Conservation (phyloP, 2,888 invertebrate genomes). For the Sussaba pulchella region DNA sequence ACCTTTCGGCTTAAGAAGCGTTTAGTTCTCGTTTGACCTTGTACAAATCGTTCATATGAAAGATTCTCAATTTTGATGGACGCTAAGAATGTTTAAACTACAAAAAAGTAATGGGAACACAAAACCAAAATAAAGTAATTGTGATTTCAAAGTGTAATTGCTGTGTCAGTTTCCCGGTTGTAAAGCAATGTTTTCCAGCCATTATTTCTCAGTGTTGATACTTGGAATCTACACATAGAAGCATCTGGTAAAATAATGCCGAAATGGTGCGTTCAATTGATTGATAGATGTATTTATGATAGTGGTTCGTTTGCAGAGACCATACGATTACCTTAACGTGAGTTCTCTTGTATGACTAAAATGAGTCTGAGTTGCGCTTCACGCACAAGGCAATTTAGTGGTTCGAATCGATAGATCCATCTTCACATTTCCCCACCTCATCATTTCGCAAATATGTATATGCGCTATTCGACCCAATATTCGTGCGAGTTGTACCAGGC, state of each 20-base stretch:
- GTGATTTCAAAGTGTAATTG: not conserved
- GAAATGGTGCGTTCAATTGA: not conserved
- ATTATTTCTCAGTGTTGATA: not conserved
- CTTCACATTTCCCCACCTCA: conserved; percentile 30
- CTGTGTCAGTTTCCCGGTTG: not conserved
- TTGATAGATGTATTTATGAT: not conserved
- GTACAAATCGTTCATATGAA: not conserved
- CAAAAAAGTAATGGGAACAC: too few species aligned
- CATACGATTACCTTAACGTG: not conserved
- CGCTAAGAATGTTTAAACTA: too few species aligned
- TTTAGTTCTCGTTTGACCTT: not conserved
- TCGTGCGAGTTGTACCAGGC: too few species aligned
- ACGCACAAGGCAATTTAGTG: not conserved
- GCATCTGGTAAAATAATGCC: not conserved
- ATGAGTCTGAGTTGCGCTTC: conserved; percentile 24
- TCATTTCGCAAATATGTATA: conserved; percentile 28
- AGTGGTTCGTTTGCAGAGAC: not conserved
- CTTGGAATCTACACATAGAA: not conserved
- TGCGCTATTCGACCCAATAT: too few species aligned
- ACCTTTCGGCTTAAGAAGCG: too few species aligned
- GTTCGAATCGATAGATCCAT: conserved; percentile 26
- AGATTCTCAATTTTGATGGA: too few species aligned
- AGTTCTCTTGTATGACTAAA: conserved; percentile 3
- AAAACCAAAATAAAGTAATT: not conserved
- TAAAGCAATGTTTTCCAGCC: not conserved